Evolutionary conservation across 37 sponge, comb jelly and placozoan species (phyloP).

Genomic region (Oopsacas minuta): DNA sequence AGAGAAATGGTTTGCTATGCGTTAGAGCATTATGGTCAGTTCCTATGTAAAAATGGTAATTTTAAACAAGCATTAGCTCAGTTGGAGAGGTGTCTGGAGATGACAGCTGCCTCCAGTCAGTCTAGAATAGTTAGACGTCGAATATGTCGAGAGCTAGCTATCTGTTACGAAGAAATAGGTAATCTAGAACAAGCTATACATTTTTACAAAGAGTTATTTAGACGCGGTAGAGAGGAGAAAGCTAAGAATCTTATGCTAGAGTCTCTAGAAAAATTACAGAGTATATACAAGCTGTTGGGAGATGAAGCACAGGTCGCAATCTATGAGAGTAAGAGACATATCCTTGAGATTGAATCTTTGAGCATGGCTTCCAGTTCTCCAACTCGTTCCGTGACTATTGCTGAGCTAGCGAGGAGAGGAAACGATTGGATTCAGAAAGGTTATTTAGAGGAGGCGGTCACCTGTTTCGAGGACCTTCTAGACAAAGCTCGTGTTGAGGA

Average conservation of each 20-base stretch:
- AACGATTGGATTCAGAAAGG: background rate
- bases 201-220: slow-evolving; percentile 49
- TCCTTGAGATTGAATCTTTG: background rate
- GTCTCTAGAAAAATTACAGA: slow-evolving; percentile 63
- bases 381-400: background rate
- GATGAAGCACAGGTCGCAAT: slow-evolving; percentile 64
- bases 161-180: slow-evolving; percentile 71
- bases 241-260: slow-evolving; percentile 39
- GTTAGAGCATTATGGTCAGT: background rate
- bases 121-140: background rate
- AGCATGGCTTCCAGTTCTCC: slow-evolving; percentile 4
- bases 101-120: slow-evolving; percentile 3
- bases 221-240: slow-evolving; percentile 35
- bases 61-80: background rate
- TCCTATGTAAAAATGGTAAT: background rate
- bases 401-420: background rate
- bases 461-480: background rate
- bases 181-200: slow-evolving; percentile 66
- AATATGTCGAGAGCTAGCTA: background rate
- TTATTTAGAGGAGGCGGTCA: background rate
- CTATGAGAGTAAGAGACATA: slow-evolving; percentile 39
- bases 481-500: background rate
- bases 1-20: background rate
- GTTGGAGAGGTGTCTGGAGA: background rate
- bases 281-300: slow-evolving; percentile 47